Base-by-base conservation (phyloP, 1,140 invertebrate genomes). In the Rhagoletis pomonella region DNA sequence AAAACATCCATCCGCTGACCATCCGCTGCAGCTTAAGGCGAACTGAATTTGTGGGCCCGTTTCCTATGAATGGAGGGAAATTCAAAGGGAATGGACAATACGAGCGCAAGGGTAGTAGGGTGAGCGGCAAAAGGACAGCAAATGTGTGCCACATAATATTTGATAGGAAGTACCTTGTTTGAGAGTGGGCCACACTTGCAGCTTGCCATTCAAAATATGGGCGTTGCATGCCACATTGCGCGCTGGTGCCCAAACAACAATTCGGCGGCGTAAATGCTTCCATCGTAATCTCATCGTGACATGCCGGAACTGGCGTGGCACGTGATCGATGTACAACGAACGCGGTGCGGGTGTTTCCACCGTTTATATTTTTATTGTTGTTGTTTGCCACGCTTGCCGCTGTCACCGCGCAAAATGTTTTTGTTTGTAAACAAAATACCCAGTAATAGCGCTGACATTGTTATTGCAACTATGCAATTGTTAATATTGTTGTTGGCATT, bases 391-490 rank as follows among this genome's bases (percentile, higher is more conserved):
- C 12, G 3, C 2, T 14, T 50, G 50, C n/a, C n/a, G 73, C 73
- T 81, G 73, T 81, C 73, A 55, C 17, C 73, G 73, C 50, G 29
- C 47, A 29, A 50, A 81, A 81, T 55, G 7, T 81, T 58, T 81
- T 81, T 55, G 73, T 58, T 55, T 81, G 50, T 81, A 81, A 81
- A 55, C 73, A 81, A 81, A 81, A 29, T 47, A 55, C 6, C 6
- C 69, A 50, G 50, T 14, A 62, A 62, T 29, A 17, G 60, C 60
- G 44, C 5, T 47, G 69, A 4, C 44, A 81, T 81, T 81, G 47
- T 81, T 58, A 19, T 81, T 81, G 69, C 17, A 39, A 67, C 64
- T 19, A 5, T 67, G 17, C 64, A 29, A 39, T 67, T 67, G 64
- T 67, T 67, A 65, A 65, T 29, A 1, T 29, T 58, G 47, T 55